These are phyloP conservation scores for Ormyrus pomaceus DNA, from an alignment of 2,888 invertebrate species.

Conservation along the genomic window DNA sequence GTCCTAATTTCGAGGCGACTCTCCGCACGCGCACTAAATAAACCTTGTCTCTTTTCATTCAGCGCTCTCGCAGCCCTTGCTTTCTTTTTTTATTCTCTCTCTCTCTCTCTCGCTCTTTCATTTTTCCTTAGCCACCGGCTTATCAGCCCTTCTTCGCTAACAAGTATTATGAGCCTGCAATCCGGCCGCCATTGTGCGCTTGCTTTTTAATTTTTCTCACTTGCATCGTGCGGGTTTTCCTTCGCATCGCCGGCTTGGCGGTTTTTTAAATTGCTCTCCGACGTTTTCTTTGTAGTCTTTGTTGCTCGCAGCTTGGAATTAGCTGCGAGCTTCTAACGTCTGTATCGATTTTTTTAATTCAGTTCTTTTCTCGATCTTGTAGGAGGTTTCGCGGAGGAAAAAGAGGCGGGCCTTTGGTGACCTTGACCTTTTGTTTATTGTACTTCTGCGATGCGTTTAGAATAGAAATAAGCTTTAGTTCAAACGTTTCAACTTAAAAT, in stretches of 20 bases:
- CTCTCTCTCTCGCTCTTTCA: neutral
- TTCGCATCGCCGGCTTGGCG: no score
- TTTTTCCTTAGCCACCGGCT: neutral
- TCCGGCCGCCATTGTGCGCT: no score
- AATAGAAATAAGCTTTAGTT: no score
- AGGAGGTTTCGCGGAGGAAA: no score
- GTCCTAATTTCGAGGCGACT: slow-evolving; percentile 29
- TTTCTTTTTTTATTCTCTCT: slow-evolving; percentile 8
- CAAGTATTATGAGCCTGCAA: neutral
- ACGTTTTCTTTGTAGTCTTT: neutral
- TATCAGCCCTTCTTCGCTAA: neutral
- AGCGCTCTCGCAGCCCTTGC: no score
- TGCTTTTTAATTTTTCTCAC: slow-evolving; percentile 23
- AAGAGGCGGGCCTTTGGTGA: slow-evolving; percentile 2
- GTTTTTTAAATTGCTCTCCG: neutral
- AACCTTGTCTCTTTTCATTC: neutral
- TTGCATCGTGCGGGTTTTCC: neutral
- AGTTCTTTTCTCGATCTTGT: neutral
- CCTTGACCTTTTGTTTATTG: slow-evolving; percentile 16
- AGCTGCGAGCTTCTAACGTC: neutral
- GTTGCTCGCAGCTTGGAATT: neutral
- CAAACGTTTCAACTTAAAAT: no score
- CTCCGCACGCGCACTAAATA: slow-evolving; percentile 4
- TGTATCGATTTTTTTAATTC: slow-evolving; percentile 16
- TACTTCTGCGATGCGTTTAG: slow-evolving; percentile 8